Conservation (phyloP, 2,113 vertebrate species). For the Stegostoma tigrinum region DNA sequence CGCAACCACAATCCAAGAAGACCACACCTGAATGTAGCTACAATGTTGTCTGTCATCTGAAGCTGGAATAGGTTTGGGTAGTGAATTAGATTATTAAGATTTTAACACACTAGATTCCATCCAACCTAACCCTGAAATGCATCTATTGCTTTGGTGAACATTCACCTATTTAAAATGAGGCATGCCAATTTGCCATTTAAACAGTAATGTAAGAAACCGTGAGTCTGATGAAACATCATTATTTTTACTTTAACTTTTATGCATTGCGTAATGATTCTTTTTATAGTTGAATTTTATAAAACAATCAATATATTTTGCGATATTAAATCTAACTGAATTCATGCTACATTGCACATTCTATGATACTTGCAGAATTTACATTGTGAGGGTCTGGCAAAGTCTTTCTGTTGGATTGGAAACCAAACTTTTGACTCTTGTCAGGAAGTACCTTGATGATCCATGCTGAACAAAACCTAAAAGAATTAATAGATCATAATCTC, state of each 20-base stretch:
- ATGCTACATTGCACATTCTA: neutral
- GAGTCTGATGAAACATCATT: neutral
- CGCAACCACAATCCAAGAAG: no score
- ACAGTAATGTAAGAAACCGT: neutral
- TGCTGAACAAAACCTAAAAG: neutral
- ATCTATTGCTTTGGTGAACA: no score
- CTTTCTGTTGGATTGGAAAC: neutral
- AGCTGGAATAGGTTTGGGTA: no score
- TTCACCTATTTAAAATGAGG: neutral
- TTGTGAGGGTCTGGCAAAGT: neutral
- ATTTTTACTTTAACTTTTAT: neutral
- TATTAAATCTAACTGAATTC: neutral
- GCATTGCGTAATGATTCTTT: neutral
- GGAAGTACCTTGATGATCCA: neutral
- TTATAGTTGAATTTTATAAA: neutral
- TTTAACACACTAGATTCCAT: no score
- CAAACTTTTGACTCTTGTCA: neutral
- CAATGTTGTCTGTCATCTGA: no score
- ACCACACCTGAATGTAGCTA: no score
- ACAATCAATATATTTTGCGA: neutral
- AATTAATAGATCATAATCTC: neutral
- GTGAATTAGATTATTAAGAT: no score
- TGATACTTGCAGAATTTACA: neutral
- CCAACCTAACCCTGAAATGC: no score
- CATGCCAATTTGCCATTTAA: neutral